Conservation (phyloP, 1,140 invertebrate species). For the Maconellicoccus hirsutus region DNA sequence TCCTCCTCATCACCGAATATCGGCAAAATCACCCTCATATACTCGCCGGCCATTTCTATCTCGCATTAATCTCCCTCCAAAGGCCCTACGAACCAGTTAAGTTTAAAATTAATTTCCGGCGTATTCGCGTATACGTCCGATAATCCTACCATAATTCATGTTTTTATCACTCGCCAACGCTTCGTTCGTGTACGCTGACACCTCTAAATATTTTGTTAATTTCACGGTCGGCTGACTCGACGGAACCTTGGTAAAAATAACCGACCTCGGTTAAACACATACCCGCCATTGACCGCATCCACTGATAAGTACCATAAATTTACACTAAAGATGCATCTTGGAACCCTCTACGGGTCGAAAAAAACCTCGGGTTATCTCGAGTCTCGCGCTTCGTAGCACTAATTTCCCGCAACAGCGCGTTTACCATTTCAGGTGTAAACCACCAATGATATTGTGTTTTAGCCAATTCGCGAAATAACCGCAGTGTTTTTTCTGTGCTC, state of each 20-base stretch:
- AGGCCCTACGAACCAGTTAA: neutral
- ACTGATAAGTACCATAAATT: neutral
- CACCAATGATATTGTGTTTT: neutral
- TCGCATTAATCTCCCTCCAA: too few species aligned
- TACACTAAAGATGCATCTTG: neutral
- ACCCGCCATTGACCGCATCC: neutral
- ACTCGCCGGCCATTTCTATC: too few species aligned
- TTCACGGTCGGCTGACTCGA: neutral
- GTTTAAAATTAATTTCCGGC: neutral
- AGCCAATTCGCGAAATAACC: too few species aligned
- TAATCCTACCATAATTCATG: neutral
- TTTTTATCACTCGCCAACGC: neutral
- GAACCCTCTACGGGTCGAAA: neutral
- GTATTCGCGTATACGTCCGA: neutral
- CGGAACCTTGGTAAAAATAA: neutral
- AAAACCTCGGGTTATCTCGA: neutral
- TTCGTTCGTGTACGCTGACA: neutral
- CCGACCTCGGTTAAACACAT: neutral
- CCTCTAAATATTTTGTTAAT: conserved; percentile 1
- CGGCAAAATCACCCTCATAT: too few species aligned
- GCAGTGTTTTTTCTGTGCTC: neutral
- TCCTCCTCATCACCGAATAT: too few species aligned
- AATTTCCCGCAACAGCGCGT: neutral
- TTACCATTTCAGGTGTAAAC: neutral
- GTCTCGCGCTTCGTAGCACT: neutral